phyloP scores from a whole-genome alignment of 2,113 vertebrate genomes.

The Helogale parvula region DNA sequence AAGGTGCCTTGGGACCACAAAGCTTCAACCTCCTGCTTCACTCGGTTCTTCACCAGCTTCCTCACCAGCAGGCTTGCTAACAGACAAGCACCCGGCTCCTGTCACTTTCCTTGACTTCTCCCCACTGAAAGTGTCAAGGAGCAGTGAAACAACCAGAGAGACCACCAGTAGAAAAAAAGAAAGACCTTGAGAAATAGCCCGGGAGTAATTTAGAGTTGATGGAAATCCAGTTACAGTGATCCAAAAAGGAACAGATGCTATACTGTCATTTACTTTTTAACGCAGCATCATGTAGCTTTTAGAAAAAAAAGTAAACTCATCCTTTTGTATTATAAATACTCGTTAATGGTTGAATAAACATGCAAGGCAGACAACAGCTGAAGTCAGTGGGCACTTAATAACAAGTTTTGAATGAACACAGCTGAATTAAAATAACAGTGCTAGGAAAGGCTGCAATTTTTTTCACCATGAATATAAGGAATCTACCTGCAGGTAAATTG shows the following conservation, averaged over 20 bases:
- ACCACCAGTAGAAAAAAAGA: neutral
- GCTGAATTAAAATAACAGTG: constrained; percentile 33
- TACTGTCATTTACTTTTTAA: constrained; percentile 51
- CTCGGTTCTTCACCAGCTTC: neutral
- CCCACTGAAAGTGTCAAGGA: neutral
- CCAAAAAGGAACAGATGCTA: constrained; percentile 51
- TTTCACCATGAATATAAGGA: neutral
- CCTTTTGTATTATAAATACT: constrained; percentile 72
- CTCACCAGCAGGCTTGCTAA: neutral
- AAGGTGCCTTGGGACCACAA: neutral
- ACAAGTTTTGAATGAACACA: neutral
- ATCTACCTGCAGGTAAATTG: neutral
- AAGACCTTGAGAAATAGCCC: neutral
- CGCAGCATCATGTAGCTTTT: neutral
- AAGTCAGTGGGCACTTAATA: neutral
- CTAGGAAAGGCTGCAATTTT: neutral
- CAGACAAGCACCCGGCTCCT: neutral
- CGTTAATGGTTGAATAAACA: constrained; percentile 60
- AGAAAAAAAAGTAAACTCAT: constrained; percentile 41
- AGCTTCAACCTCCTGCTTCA: neutral
- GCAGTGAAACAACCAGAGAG: neutral
- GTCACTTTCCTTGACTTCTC: neutral
- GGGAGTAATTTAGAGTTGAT: neutral
- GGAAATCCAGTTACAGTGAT: neutral
- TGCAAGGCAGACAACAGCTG: constrained; percentile 31